A percentile compares a stretch with the other conserved stretches of the same genome.
These are phyloP conservation scores for Echinops telfairi DNA, from an alignment of 2,113 vertebrate species.

Conservation along the genomic window DNA sequence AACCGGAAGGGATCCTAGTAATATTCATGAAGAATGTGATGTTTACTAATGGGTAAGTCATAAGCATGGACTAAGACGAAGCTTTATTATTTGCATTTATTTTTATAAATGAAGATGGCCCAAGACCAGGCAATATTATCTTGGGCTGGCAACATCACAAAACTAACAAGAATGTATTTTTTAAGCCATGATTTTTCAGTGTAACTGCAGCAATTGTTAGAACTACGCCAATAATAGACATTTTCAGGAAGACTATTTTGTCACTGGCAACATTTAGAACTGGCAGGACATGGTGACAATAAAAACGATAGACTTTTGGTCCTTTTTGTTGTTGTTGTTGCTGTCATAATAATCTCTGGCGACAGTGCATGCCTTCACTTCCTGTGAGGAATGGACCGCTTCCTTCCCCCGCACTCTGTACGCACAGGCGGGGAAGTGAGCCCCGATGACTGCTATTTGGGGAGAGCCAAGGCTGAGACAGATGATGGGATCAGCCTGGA, in stretches of 20 bases:
- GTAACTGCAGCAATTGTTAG: not conserved
- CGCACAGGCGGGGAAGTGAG: not conserved
- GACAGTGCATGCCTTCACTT: fast-evolving
- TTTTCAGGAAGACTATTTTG: not conserved
- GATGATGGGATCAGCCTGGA: not conserved
- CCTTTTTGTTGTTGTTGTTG: not conserved
- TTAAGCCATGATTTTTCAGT: not conserved
- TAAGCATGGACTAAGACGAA: not conserved
- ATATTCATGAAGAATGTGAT: not conserved
- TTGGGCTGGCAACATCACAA: not conserved
- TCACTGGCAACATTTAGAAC: not conserved
- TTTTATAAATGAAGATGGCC: not conserved
- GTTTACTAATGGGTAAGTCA: not conserved
- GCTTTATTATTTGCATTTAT: not conserved
- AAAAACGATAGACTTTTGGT: not conserved
- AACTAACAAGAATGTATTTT: not conserved
- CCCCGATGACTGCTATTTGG: fast-evolving
- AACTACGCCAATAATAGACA: constrained; percentile 6
- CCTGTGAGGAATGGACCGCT: fast-evolving
- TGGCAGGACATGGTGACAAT: not conserved
- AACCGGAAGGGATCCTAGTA: not conserved
- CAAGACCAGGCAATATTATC: not conserved
- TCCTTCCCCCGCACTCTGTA: fast-evolving
- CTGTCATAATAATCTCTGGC: not conserved
- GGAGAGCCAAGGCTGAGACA: not conserved